Conservation (phyloP, 1,140 invertebrate species). For the Cherax quadricarinatus region DNA sequence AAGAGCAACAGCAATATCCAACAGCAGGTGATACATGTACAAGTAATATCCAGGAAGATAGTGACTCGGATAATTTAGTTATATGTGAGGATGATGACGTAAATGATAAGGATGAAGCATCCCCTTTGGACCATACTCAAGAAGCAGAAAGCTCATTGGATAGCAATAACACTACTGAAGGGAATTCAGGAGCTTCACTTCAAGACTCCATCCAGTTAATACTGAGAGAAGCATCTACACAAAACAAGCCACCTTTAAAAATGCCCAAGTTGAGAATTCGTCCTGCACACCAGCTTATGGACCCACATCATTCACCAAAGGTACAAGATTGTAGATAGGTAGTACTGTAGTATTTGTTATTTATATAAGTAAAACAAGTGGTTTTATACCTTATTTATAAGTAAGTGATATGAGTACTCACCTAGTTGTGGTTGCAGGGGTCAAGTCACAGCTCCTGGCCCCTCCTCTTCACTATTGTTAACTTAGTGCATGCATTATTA, state of each 20-base stretch:
- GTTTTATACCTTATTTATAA: no score
- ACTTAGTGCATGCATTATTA: no score
- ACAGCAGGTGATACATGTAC: not conserved
- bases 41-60: slow-evolving; percentile 26
- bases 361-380: no score
- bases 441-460: no score
- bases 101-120: not conserved
- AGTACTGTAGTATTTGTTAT: no score
- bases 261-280: slow-evolving; percentile 43
- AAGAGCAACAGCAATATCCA: not conserved
- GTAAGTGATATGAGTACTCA: no score
- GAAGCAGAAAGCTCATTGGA: not conserved
- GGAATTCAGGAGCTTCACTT: not conserved
- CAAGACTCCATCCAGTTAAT: slow-evolving; percentile 50
- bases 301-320: not conserved
- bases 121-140: not conserved
- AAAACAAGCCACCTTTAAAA: not conserved
- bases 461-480: no score
- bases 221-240: slow-evolving; percentile 34
- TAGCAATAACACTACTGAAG: not conserved
- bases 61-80: slow-evolving; percentile 55
- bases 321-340: not conserved
- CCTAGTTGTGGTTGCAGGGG: no score
- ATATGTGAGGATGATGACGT: slow-evolving; percentile 61
- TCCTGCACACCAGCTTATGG: slow-evolving; percentile 38